A percentile compares a stretch with the other conserved stretches of the same genome.
Evolutionary conservation across 2,797 vertebrate genomes (phyloP).

Genomic region (Eutrigla gurnardus): DNA sequence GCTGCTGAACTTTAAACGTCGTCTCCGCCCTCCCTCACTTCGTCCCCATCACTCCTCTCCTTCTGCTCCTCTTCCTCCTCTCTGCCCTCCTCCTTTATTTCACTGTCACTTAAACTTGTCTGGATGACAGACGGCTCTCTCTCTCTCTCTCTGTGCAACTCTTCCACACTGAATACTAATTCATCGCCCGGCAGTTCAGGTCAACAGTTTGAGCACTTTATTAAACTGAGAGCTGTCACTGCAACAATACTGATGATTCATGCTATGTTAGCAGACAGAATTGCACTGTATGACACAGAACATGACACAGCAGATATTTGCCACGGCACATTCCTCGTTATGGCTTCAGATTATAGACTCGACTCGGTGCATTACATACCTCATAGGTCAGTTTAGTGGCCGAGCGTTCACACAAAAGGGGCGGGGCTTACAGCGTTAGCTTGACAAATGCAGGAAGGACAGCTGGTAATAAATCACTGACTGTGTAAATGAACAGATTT

Average conservation of each 20-base stretch:
- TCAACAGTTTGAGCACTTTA: background rate
- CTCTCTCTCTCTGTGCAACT: background rate
- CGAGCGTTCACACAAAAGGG: too few relatives aligned
- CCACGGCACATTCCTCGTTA: too few relatives aligned
- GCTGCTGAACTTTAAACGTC: conserved; percentile 45
- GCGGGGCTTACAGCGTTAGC: too few relatives aligned
- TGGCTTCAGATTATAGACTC: too few relatives aligned
- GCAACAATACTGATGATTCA: background rate
- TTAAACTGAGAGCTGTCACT: background rate
- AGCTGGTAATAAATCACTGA: too few relatives aligned
- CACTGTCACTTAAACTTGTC: background rate
- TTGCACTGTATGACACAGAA: background rate
- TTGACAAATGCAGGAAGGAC: too few relatives aligned
- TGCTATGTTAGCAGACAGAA: background rate
- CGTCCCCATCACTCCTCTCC: background rate
- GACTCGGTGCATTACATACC: too few relatives aligned
- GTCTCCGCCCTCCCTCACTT: conserved; percentile 11
- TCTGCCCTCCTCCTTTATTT: background rate
- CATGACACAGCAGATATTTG: background rate
- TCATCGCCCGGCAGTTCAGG: background rate
- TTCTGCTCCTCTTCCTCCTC: conserved; percentile 1
- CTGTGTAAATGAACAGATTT: too few relatives aligned
- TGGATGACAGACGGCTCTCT: background rate
- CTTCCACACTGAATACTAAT: background rate
- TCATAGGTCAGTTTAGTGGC: too few relatives aligned